Conservation (phyloP, 2,113 vertebrate species). For the Alethe diademata region DNA sequence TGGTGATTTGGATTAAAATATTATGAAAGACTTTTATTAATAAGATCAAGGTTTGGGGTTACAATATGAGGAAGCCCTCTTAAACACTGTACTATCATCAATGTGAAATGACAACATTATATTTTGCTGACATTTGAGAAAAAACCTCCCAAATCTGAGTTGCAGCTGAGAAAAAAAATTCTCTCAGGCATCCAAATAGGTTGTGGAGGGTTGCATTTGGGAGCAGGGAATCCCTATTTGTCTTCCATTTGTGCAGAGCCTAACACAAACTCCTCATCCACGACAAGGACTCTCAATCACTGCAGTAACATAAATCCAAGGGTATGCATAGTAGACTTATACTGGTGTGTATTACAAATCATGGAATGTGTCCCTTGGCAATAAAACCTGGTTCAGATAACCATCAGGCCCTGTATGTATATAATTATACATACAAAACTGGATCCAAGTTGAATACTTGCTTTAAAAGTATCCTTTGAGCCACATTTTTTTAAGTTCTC, state of each 20-base stretch:
- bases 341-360: neutral
- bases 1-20: neutral
- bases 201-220: neutral
- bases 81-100: neutral
- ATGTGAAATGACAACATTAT: neutral
- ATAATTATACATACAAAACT: neutral
- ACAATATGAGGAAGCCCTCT: neutral
- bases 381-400: slow-evolving; percentile 7
- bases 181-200: neutral
- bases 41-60: neutral
- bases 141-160: neutral
- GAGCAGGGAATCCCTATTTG: neutral
- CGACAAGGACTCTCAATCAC: neutral
- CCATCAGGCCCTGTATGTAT: neutral
- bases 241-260: neutral
- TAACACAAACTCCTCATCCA: neutral
- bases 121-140: neutral
- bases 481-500: neutral
- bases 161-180: neutral
- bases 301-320: neutral
- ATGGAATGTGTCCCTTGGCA: slow-evolving; percentile 11
- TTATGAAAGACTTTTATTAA: neutral
- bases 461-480: slow-evolving; percentile 3
- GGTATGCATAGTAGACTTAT: neutral
- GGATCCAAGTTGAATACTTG: neutral